Evolutionary conservation across 2,113 vertebrate genomes (phyloP).

Genomic region (Nipponia nippon): DNA sequence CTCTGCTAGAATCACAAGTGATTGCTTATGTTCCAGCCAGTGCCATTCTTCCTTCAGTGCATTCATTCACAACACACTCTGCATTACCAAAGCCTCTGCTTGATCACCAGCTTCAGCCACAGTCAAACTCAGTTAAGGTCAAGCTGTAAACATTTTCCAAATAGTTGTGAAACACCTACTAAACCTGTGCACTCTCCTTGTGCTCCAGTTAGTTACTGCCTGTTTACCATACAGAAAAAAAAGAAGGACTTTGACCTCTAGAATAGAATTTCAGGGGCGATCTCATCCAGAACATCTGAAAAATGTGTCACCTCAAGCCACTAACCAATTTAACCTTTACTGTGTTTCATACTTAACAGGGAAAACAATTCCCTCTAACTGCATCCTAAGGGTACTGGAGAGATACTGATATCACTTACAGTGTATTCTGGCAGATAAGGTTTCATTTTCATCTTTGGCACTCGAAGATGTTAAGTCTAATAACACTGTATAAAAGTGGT

Average conservation of each 20-base stretch:
- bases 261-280: constrained; percentile 42
- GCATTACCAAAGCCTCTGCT: neutral
- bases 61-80: neutral
- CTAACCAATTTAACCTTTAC: constrained; percentile 41
- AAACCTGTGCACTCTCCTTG: neutral
- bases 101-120: neutral
- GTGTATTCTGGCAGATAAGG: neutral
- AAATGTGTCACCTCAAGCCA: constrained; percentile 40
- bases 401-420: constrained; percentile 1
- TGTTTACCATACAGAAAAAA: neutral
- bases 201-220: neutral
- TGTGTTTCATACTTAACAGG: neutral
- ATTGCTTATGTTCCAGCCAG: neutral
- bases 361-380: constrained; percentile 46
- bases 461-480: neutral
- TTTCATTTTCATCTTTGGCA: constrained; percentile 32
- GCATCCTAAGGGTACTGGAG: neutral
- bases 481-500: neutral
- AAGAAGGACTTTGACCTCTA: constrained; percentile 24
- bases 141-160: neutral
- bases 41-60: neutral
- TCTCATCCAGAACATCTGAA: constrained; percentile 52
- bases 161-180: neutral
- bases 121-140: neutral
- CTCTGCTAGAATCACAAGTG: neutral